Evolutionary conservation across 2,113 vertebrate species (phyloP).

Genomic region (Lipophrys pholis): DNA sequence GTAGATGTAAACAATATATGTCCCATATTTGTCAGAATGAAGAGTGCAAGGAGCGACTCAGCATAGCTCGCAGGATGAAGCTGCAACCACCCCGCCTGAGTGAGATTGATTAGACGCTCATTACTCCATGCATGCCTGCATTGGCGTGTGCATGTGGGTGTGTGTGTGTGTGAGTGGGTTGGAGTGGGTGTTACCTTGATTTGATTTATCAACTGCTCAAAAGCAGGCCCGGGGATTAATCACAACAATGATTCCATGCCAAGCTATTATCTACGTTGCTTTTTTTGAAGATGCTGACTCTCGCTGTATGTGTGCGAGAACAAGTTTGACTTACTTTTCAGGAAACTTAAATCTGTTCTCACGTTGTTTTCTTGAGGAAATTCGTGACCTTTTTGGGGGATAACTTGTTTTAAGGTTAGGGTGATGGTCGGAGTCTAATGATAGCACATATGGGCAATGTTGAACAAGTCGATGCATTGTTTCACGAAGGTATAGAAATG

Average conservation of each 20-base stretch:
- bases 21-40: constrained; percentile 68
- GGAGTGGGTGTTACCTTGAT: constrained; percentile 67
- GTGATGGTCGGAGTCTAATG: too few relatives aligned
- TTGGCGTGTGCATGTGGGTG: constrained; percentile 13
- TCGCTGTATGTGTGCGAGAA: not conserved
- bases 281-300: constrained; percentile 57
- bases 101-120: constrained; percentile 74
- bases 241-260: constrained; percentile 58
- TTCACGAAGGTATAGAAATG: too few relatives aligned
- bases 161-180: constrained; percentile 1
- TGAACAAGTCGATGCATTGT: too few relatives aligned
- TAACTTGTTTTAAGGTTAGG: too few relatives aligned
- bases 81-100: constrained; percentile 37
- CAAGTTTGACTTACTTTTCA: not conserved
- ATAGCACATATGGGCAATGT: too few relatives aligned
- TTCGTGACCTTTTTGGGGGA: too few relatives aligned
- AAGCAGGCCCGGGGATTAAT: constrained; percentile 69
- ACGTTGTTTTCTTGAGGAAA: too few relatives aligned
- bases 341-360: too few relatives aligned
- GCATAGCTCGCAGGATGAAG: constrained; percentile 55
- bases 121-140: constrained; percentile 47
- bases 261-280: constrained; percentile 60
- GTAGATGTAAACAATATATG: constrained; percentile 76
- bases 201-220: constrained; percentile 76
- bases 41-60: constrained; percentile 49